Base-by-base conservation (phyloP, 1,140 invertebrate genomes). In the Ceratosolen fusciceps region DNA sequence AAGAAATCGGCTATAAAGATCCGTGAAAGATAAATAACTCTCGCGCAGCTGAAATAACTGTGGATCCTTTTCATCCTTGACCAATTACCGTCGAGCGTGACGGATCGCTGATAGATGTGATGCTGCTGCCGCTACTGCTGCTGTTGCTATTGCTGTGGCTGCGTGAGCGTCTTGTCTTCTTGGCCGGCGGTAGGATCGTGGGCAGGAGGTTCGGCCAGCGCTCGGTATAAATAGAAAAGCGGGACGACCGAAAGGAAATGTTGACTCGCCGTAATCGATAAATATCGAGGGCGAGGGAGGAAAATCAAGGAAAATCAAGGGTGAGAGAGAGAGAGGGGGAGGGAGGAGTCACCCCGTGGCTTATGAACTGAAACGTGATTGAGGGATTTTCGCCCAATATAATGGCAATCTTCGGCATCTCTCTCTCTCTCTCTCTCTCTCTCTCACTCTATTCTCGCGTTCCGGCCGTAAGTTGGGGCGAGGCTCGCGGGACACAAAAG, bases 321-420 rank as follows among this genome's bases (percentile, higher is more conserved):
- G 9, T 49, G 49, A 65, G 19, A 26, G 56, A n/a, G 9, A 21
- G 16, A n/a, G 39, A 9, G 26, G n/a, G 24, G 1, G 58, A 65
- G 37, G 5, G 58, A 54, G 5, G 39, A 49, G n/a, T 16, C 31
- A 16, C 39, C 24, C 3, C 2, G 49, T 31, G 43, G 14, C 43
- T 70, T 56, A 77, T 70, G 49, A 58, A 77, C 5, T 70, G 65
- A 76, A 67, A 68, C 74, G 54, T 39, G 74, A 76, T 76, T 67
- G 74, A 68, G 62, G 62, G 74, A 76, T 76, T 65, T 65, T 75
- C 19, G 47, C 1, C 60, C 31, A 67, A 54, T 52, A 67, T 31
- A 47, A 74, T 60, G 37, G 21, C 31, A 19, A 49, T 24, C 2
- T 1, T 60, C 29, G 2, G 1, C 56, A 4, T 24, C 56, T 24